Evolutionary conservation across 1,140 invertebrate species (phyloP).

Genomic region (Sesamia nonagrioides): DNA sequence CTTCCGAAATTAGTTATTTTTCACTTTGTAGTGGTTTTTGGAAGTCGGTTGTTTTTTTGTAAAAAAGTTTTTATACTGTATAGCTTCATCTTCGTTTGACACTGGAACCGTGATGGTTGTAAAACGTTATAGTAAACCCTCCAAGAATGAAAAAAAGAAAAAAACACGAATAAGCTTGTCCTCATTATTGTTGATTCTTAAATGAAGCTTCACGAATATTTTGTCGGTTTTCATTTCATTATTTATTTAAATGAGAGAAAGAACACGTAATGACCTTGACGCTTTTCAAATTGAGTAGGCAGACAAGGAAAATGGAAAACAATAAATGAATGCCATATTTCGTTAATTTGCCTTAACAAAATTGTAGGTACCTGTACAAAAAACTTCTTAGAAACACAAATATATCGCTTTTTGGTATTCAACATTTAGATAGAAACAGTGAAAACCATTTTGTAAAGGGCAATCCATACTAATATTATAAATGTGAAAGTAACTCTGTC

Average conservation of each 20-base stretch:
- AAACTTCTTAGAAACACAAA: conserved; percentile 1
- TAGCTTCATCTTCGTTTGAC: too few species aligned
- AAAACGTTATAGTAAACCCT: too few species aligned
- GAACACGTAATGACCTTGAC: not conserved
- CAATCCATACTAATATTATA: too few species aligned
- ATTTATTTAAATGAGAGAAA: conserved; percentile 10
- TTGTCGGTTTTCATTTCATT: conserved; percentile 7
- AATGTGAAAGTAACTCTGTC: too few species aligned
- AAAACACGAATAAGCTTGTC: too few species aligned
- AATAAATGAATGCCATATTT: not conserved
- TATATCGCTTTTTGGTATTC: not conserved
- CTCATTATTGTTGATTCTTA: conserved; percentile 20
- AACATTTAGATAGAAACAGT: not conserved
- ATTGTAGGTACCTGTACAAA: not conserved
- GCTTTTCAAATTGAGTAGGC: not conserved
- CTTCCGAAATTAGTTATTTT: too few species aligned
- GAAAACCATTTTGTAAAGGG: conserved; percentile 7
- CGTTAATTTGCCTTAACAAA: not conserved
- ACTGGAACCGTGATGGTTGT: too few species aligned
- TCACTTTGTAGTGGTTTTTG: too few species aligned
- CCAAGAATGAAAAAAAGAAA: too few species aligned
- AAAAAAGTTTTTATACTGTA: too few species aligned
- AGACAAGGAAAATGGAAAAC: not conserved
- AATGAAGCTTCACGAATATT: conserved; percentile 20
- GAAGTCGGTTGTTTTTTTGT: too few species aligned